Evolutionary conservation across 2,888 invertebrate species (phyloP), one percentile per base, ranked within the genome.

Genomic region (Drosophila ustulata): DNA sequence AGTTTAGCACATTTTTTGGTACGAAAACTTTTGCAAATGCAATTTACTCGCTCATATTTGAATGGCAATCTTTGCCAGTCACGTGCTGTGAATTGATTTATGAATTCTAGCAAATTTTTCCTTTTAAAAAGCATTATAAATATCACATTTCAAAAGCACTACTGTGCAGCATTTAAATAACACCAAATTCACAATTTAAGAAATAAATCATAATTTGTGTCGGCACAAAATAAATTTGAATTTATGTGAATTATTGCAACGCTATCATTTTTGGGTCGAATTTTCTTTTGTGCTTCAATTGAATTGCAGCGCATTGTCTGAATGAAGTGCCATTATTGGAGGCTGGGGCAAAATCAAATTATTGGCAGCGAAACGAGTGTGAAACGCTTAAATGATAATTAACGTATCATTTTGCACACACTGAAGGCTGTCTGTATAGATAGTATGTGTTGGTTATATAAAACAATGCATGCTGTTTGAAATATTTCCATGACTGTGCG

Each of bases 311-410:
- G 9, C 8, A 6, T 6, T 25, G 32, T 18, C 18, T 23, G 9
- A n/a, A 46, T 65, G 28, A 37, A 37, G 37, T 51, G 28, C 34
- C 26, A 8, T 39, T 7, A 30, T 49, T 47, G 23, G 7, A 7
- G 9, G 11, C 37, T 11, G 37, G 37, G 37, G 13, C 4, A 32
- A 7, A 53, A 32, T 45, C 18, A 57, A 34, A 26, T 51, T 62
- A 37, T 56, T 39, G 23, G 23, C 49, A 55, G 18, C 51, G 43
- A 13, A 8, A 41, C 37, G 11, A 34, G 37, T 49, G 30, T 66
- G 26, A 66, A 56, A 6, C 25, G 53, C 52, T 43, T 53, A 32
- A 59, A 8, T 28, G 34, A 45, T 71, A 75, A 63, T 67, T 59
- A 67, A 50, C 59, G 13, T n/a, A 56, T n/a, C 30, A 11, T 18